A percentile compares a stretch with the other conserved stretches of the same genome.
phyloP scores from a whole-genome alignment of 2,888 invertebrate species.

The Phrixothrix hirtus region DNA sequence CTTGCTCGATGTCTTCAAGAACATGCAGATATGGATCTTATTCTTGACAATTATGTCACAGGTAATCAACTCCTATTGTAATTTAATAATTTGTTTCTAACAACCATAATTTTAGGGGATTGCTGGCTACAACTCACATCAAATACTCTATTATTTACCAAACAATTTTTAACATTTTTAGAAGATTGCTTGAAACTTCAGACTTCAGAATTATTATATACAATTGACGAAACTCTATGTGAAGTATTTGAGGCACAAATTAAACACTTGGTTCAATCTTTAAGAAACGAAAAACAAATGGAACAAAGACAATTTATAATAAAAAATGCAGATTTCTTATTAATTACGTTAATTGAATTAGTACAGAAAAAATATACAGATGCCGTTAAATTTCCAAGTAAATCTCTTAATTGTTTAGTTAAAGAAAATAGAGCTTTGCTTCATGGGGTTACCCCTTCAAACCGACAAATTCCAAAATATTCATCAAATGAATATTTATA shows the following conservation, averaged over 20 bases:
- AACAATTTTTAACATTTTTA: constrained; percentile 72
- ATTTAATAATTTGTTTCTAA: neutral
- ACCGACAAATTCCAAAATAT: constrained; percentile 68
- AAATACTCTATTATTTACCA: constrained; percentile 80
- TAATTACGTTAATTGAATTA: constrained; percentile 67
- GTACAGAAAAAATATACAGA: constrained; percentile 66
- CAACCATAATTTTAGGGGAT: constrained; percentile 56
- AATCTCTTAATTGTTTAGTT: constrained; percentile 58
- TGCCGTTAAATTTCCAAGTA: constrained; percentile 64
- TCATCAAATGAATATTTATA: constrained; percentile 69
- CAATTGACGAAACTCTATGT: constrained; percentile 72
- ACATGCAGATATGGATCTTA: constrained; percentile 70
- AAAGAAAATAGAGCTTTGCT: constrained; percentile 61
- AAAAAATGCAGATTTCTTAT: constrained; percentile 73
- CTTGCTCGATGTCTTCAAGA: constrained; percentile 71
- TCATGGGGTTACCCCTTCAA: constrained; percentile 61
- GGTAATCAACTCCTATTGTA: constrained; percentile 52
- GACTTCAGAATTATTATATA: constrained; percentile 73
- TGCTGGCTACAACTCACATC: constrained; percentile 76
- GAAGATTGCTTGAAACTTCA: constrained; percentile 77
- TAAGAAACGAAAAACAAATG: constrained; percentile 60
- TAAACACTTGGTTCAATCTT: constrained; percentile 63
- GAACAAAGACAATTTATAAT: constrained; percentile 58
- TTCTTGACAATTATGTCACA: constrained; percentile 67
- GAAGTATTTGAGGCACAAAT: constrained; percentile 77